Percentiles rank a stretch among this genome's conserved stretches.
These are phyloP conservation scores for Orcinus orca DNA, from an alignment of 2,113 vertebrate genomes.

Conservation along the genomic window DNA sequence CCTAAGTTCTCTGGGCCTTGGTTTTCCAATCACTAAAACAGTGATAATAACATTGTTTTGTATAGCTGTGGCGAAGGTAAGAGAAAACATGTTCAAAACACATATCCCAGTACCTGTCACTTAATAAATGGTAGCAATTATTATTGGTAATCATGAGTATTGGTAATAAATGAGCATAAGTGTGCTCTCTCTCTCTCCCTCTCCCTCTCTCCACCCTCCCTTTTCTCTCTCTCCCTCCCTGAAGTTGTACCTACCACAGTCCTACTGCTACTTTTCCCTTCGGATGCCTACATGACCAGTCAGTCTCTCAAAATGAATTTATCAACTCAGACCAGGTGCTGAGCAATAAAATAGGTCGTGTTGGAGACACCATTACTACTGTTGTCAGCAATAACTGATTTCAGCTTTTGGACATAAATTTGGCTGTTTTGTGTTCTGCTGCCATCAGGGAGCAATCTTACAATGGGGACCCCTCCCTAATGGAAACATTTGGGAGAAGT, in stretches of 20 bases:
- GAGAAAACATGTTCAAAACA: not conserved
- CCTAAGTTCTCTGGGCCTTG: not conserved
- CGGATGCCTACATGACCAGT: not conserved
- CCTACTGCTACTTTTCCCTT: not conserved
- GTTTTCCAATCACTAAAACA: not conserved
- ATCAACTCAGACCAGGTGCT: slow-evolving; percentile 56
- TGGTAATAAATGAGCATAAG: not conserved
- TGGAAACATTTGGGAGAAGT: slow-evolving; percentile 14
- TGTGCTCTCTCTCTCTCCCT: not conserved
- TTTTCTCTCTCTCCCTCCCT: not conserved
- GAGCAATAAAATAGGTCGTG: slow-evolving; percentile 63
- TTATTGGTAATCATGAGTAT: not conserved
- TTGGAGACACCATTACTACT: slow-evolving; percentile 10
- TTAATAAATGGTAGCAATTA: not conserved
- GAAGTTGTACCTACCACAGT: not conserved
- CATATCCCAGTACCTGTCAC: not conserved
- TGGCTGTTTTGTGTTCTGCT: slow-evolving; percentile 22
- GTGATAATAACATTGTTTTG: not conserved
- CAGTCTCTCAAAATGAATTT: slow-evolving; percentile 37
- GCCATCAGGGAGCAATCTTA: slow-evolving; percentile 47
- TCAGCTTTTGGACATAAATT: slow-evolving; percentile 55
- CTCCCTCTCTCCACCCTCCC: not conserved
- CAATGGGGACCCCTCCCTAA: not conserved
- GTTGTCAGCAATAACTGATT: slow-evolving; percentile 58
- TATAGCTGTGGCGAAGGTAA: not conserved